A percentile compares a stretch with the other conserved stretches of the same genome.
phyloP scores from a whole-genome alignment of 2,113 vertebrate genomes.

The Osmerus eperlanus region DNA sequence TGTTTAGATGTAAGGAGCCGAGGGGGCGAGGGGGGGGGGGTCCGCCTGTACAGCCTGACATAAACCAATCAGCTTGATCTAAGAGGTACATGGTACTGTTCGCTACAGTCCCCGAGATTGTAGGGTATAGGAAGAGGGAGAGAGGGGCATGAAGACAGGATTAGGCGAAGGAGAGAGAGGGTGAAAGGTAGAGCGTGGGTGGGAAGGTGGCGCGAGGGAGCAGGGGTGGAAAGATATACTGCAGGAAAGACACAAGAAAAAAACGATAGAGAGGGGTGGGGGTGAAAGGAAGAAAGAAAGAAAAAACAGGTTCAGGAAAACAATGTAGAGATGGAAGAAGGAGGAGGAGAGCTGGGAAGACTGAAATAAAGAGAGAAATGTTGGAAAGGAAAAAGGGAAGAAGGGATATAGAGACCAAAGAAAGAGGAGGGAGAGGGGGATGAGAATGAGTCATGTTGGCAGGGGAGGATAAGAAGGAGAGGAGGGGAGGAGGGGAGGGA shows the following conservation, averaged over 20 bases:
- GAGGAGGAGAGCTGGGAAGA: no score
- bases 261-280: not conserved
- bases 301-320: no score
- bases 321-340: not conserved
- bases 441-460: not conserved
- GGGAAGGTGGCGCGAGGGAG: not conserved
- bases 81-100: slow-evolving; percentile 48
- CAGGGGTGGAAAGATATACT: not conserved
- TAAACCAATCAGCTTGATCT: slow-evolving; percentile 72
- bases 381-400: not conserved
- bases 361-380: no score
- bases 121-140: slow-evolving; percentile 5
- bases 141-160: not conserved
- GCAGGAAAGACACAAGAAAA: not conserved
- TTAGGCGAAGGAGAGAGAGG: not conserved
- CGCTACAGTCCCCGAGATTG: not conserved
- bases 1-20: slow-evolving; percentile 65
- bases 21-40: slow-evolving; percentile 10
- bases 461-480: not conserved
- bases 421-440: not conserved
- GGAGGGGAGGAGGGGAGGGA: slow-evolving; percentile 36
- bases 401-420: not conserved
- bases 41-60: slow-evolving; percentile 49
- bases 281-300: not conserved
- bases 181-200: not conserved